These are phyloP conservation scores for Acronicta psi DNA, from an alignment of 2,888 invertebrate species.

Conservation along the genomic window DNA sequence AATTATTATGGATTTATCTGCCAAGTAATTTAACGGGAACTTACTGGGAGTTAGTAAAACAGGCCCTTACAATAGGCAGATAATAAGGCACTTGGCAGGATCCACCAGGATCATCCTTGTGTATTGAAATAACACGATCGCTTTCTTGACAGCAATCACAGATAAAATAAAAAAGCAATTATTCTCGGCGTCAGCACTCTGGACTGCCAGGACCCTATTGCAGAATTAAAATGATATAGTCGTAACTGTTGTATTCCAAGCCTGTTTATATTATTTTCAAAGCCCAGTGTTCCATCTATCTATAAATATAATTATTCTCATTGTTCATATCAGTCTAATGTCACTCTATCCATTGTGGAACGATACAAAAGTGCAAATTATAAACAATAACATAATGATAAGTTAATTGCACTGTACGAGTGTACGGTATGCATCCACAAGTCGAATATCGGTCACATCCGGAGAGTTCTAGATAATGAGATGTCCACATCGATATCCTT, in stretches of 20 bases:
- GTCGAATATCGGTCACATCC: slow-evolving; percentile 61
- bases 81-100: too few relatives aligned
- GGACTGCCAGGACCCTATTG: too few relatives aligned
- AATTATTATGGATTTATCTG: too few relatives aligned
- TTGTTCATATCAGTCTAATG: slow-evolving; percentile 25
- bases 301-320: slow-evolving; percentile 30
- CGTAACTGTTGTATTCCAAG: slow-evolving; percentile 10
- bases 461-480: slow-evolving; percentile 57
- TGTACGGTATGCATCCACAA: slow-evolving; percentile 43
- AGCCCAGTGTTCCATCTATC: slow-evolving; percentile 15
- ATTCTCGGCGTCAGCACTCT: too few relatives aligned
- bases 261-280: slow-evolving; percentile 20
- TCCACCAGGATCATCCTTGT: too few relatives aligned
- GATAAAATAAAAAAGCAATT: too few relatives aligned
- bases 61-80: too few relatives aligned
- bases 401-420: slow-evolving; percentile 47
- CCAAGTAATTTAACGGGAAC: too few relatives aligned
- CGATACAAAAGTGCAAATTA: slow-evolving; percentile 32
- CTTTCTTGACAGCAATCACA: too few relatives aligned
- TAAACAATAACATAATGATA: slow-evolving; percentile 52
- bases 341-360: slow-evolving; percentile 26
- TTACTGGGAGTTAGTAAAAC: too few relatives aligned
- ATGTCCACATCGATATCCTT: slow-evolving; percentile 52
- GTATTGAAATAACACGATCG: too few relatives aligned
- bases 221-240: slow-evolving; percentile 7